phyloP scores from a whole-genome alignment of 2,797 vertebrate species.

The Hippoglossus hippoglossus region DNA sequence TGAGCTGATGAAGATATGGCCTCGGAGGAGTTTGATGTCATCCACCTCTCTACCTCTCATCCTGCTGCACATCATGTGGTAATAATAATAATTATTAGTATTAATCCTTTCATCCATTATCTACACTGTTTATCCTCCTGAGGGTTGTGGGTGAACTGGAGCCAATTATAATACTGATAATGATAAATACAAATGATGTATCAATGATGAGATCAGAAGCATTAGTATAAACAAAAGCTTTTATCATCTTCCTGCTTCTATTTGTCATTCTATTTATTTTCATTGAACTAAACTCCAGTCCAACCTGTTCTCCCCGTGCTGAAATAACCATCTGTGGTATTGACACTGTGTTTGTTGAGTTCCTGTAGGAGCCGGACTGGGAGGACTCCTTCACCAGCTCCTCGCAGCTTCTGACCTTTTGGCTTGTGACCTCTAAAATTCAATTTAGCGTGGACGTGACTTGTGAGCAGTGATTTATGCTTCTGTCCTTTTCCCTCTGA shows the following conservation, averaged over 20 bases:
- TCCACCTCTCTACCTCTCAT: constrained; percentile 29
- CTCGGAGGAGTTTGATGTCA: constrained; percentile 75
- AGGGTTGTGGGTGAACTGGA: too few species aligned
- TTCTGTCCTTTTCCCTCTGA: background rate
- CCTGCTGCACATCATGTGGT: background rate
- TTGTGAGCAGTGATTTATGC: constrained; percentile 4
- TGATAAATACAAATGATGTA: too few species aligned
- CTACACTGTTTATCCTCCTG: too few species aligned
- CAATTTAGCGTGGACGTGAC: background rate
- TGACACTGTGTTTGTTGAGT: background rate
- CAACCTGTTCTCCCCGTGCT: background rate
- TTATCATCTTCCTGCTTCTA: too few species aligned
- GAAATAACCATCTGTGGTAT: too few species aligned
- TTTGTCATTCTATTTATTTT: too few species aligned
- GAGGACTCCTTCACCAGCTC: background rate
- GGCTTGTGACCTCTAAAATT: constrained; percentile 25
- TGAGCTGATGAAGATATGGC: constrained; percentile 77
- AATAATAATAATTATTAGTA: too few species aligned
- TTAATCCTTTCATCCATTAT: too few species aligned
- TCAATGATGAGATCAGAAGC: too few species aligned
- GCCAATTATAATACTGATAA: background rate
- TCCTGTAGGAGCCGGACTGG: background rate
- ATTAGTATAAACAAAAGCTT: too few species aligned
- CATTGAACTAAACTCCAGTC: too few species aligned
- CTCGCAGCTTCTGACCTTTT: background rate